Base-by-base conservation (phyloP, 2,797 vertebrate genomes). In the Cetoscarus ocellatus region DNA sequence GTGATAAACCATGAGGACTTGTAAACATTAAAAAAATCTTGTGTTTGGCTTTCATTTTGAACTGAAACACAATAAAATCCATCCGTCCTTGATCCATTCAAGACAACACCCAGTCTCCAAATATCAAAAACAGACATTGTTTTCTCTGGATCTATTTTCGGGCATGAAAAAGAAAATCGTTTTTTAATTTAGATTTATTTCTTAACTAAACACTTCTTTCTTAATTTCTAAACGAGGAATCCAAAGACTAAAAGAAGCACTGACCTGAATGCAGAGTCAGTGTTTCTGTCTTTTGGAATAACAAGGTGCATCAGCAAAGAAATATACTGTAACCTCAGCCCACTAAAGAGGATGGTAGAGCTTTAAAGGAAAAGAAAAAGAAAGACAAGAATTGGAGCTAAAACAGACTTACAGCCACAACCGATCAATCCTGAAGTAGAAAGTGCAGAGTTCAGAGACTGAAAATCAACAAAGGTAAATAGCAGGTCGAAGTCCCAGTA, bases 391-490 rank as follows among this genome's bases (percentile, higher is more conserved):
- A 50, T 17, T 49, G 35, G 34, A 79, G 38, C 58, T 65, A 40
- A 73, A 73, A 69, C 34, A 42, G 34, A 62, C 56, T 70, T 66
- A 36, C 39, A 63, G 73, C 62, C 52, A 52, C 27, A 80, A 73
- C 39, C 38, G 66, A 82, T 83, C 66, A 72, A 83, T 87, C 47
- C 48, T 73, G 65, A 67, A 82, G 72, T 74, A 75, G 52, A 63
- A 42, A 53, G 66, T 43, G 59, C 42, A 70, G 58, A 74, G 48
- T 63, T 78, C 67, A 68, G 44, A 73, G 59, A 73, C 61, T 47
- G 17, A 61, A 77, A 71, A 60, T 48, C 64, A 76, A 47, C 67
- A 35, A 45, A 58, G 58, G 50, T 35, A 51, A 34, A 34, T 7
- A 44, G 49, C 42, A 70, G 50, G 69, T 64, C 7, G 34, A 69